Conservation (phyloP, 2,888 invertebrate species). For the Ctena decussata region DNA sequence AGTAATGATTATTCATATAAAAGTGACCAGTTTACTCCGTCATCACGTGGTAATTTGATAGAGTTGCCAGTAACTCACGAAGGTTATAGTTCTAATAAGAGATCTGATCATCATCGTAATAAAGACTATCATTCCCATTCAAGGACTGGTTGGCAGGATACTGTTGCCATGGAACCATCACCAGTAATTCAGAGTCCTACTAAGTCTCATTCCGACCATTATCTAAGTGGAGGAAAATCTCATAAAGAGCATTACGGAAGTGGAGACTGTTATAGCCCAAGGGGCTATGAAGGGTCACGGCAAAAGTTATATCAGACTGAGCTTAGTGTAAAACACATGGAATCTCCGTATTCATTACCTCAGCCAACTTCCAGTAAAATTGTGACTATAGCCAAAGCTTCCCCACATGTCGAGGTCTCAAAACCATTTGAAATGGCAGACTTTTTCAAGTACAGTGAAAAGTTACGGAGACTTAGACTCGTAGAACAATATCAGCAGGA, state of each 20-base stretch:
- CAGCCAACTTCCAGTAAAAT: conserved; percentile 73
- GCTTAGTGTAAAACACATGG: conserved; percentile 57
- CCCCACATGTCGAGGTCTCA: conserved; percentile 91
- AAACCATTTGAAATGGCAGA: conserved; percentile 99
- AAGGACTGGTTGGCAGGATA: conserved; percentile 61
- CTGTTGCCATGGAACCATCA: conserved; percentile 68
- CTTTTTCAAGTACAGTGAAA: conserved; percentile 98
- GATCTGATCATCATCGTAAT: conserved; percentile 9
- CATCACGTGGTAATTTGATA: conserved; percentile 56
- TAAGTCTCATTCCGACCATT: conserved; percentile 26
- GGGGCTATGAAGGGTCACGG: conserved; percentile 71
- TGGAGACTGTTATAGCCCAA: conserved; percentile 77
- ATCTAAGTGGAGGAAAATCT: neutral
- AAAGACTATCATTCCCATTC: conserved; percentile 28
- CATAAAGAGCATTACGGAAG: conserved; percentile 25
- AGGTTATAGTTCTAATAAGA: conserved; percentile 22
- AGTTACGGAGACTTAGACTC: conserved; percentile 91
- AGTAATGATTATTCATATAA: conserved; percentile 21
- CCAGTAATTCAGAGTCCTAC: conserved; percentile 71
- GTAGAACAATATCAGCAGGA: conserved; percentile 82
- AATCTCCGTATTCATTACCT: conserved; percentile 63
- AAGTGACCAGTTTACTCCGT: conserved; percentile 20
- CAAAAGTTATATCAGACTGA: conserved; percentile 44
- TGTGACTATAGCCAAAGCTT: conserved; percentile 78
- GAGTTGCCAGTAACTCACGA: conserved; percentile 78